Conservation (phyloP, 2,888 invertebrate species). For the Pantelozetes paolii region DNA sequence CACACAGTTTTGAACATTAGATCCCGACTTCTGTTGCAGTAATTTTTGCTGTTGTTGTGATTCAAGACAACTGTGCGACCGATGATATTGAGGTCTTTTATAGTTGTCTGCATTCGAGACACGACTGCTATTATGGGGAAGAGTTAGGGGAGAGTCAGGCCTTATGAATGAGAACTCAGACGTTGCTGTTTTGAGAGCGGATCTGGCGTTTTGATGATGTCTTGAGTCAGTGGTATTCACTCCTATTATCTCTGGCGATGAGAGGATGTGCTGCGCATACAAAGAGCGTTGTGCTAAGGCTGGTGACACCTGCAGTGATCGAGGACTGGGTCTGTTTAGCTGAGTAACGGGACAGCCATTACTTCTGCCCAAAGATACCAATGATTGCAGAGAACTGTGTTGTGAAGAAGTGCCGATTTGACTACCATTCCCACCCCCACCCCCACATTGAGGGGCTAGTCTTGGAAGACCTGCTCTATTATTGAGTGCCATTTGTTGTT, state of each 20-base stretch:
- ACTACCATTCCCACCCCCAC: not conserved
- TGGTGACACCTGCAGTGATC: constrained; percentile 46
- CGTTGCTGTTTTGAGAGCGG: constrained; percentile 46
- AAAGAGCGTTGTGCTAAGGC: constrained; percentile 47
- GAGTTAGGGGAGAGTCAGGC: constrained; percentile 46
- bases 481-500: constrained; percentile 10
- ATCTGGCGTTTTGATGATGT: constrained; percentile 35
- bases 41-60: not conserved
- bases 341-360: not conserved
- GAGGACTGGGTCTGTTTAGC: constrained; percentile 44
- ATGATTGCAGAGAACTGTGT: constrained; percentile 35
- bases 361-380: constrained; percentile 30
- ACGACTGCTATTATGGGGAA: constrained; percentile 30
- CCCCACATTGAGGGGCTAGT: constrained; percentile 47
- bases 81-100: constrained; percentile 28
- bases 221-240: constrained; percentile 14
- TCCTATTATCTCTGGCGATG: constrained; percentile 43
- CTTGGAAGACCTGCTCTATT: constrained; percentile 42
- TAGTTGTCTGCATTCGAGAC: not conserved
- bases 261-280: constrained; percentile 47
- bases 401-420: constrained; percentile 16
- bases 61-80: constrained; percentile 31
- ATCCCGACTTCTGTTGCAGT: not conserved
- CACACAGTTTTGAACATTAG: not conserved
- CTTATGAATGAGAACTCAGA: constrained; percentile 48